phyloP scores from a whole-genome alignment of 64 coral and sea anemone species.

The Montipora cactus region DNA sequence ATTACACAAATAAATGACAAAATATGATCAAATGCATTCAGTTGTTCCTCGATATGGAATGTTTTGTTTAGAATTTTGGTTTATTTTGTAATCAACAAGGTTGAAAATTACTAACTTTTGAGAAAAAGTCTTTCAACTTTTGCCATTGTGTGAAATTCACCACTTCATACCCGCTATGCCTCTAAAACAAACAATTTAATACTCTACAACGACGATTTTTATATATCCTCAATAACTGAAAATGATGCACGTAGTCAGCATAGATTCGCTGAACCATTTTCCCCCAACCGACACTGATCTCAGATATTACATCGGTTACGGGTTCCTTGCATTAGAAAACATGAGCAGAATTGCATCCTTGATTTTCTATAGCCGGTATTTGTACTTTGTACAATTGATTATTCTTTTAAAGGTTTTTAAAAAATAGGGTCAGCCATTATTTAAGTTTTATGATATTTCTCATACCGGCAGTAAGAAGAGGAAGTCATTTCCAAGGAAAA shows the following conservation, averaged over 20 bases:
- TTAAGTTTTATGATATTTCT: too few species aligned
- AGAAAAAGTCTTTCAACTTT: slow-evolving; percentile 18
- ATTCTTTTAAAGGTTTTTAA: too few species aligned
- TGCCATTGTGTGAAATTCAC: neutral
- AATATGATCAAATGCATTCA: slow-evolving; percentile 55
- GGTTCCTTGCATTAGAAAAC: neutral
- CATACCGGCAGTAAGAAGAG: too few species aligned
- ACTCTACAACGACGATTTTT: neutral
- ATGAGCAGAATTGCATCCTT: neutral
- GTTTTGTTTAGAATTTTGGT: slow-evolving; percentile 1
- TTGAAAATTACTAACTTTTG: neutral
- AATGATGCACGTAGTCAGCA: neutral
- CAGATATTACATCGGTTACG: too few species aligned
- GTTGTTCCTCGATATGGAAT: slow-evolving; percentile 9
- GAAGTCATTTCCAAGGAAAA: too few species aligned
- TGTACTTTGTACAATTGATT: too few species aligned
- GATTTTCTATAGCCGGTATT: neutral
- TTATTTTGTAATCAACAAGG: neutral
- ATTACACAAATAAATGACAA: slow-evolving; percentile 55
- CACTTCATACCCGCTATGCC: neutral
- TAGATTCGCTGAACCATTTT: too few species aligned
- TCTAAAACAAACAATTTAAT: neutral
- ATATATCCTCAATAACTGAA: neutral
- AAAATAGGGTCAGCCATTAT: too few species aligned
- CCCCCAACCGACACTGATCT: too few species aligned